phyloP scores from a whole-genome alignment of 2,888 invertebrate species.

The Bombylius discolor region DNA sequence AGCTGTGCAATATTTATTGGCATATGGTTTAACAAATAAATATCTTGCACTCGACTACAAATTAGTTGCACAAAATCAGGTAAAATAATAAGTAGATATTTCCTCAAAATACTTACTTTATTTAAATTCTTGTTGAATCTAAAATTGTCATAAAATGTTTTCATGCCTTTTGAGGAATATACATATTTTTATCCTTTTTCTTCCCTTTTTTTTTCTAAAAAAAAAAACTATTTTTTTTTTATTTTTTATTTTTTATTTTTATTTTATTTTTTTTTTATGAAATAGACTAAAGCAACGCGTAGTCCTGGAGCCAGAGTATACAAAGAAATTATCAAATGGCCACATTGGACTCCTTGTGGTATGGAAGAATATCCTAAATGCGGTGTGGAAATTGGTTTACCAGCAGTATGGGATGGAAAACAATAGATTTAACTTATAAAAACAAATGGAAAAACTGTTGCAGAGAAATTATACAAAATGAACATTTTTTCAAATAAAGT shows the following conservation, averaged over 20 bases:
- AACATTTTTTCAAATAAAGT: too few species aligned
- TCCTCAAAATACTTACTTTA: too few species aligned
- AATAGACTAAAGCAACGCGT: slow-evolving; percentile 31
- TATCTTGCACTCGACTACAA: slow-evolving; percentile 37
- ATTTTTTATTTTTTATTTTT: not conserved
- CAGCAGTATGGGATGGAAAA: slow-evolving; percentile 22
- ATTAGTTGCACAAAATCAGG: slow-evolving; percentile 42
- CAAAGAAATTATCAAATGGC: slow-evolving; percentile 38
- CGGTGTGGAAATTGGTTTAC: slow-evolving; percentile 29
- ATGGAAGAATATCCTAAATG: slow-evolving; percentile 23
- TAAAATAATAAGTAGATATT: slow-evolving; percentile 11
- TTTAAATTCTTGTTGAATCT: too few species aligned
- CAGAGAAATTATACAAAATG: too few species aligned
- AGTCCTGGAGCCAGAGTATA: slow-evolving; percentile 42
- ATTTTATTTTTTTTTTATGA: not conserved
- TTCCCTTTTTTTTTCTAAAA: too few species aligned
- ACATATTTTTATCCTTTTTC: not conserved
- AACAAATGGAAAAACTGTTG: not conserved
- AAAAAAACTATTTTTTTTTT: not conserved
- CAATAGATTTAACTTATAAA: not conserved
- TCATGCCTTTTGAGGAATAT: not conserved
- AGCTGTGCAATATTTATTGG: slow-evolving; percentile 35
- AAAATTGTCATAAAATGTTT: too few species aligned
- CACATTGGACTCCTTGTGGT: slow-evolving; percentile 35
- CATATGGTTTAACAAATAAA: slow-evolving; percentile 33